These are phyloP conservation scores for Gastracanthus pulcherrimus DNA, from an alignment of 2,888 invertebrate genomes.

Conservation along the genomic window DNA sequence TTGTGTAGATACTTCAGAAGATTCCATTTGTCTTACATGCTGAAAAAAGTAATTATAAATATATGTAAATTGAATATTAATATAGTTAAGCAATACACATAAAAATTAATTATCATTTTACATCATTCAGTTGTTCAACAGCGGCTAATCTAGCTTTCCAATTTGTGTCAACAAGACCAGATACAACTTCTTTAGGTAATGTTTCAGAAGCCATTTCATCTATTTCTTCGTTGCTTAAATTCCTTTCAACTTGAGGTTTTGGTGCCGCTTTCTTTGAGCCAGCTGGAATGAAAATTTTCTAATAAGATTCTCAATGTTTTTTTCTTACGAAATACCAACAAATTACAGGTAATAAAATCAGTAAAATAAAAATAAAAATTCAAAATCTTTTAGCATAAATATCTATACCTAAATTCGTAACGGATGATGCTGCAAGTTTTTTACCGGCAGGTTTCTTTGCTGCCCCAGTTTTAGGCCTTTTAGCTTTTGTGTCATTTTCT, in stretches of 20 bases:
- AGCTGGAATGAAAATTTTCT: constrained; percentile 9
- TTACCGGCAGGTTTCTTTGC: constrained; percentile 70
- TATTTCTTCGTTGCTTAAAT: constrained; percentile 88
- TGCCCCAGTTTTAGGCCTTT: constrained; percentile 68
- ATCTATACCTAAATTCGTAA: constrained; percentile 64
- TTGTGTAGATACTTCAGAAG: constrained; percentile 85
- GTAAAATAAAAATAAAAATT: constrained; percentile 63
- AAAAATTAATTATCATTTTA: constrained; percentile 62
- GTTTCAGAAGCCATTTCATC: constrained; percentile 85
- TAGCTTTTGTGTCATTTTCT: constrained; percentile 60
- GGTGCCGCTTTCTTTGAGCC: constrained; percentile 69
- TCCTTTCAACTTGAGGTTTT: constrained; percentile 79
- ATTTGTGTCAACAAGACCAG: constrained; percentile 86
- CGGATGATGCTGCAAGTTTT: constrained; percentile 60
- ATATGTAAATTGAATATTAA: background rate
- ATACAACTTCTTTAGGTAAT: constrained; percentile 82
- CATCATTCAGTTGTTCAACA: constrained; percentile 85
- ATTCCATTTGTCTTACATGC: constrained; percentile 82
- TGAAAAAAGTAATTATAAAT: constrained; percentile 61
- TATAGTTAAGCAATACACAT: background rate
- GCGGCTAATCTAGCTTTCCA: constrained; percentile 91
- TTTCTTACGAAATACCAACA: background rate
- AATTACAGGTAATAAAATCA: constrained; percentile 68
- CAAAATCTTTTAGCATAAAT: background rate
- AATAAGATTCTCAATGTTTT: background rate